Conservation (phyloP, 2,797 vertebrate genomes). For the Esox lucius region DNA sequence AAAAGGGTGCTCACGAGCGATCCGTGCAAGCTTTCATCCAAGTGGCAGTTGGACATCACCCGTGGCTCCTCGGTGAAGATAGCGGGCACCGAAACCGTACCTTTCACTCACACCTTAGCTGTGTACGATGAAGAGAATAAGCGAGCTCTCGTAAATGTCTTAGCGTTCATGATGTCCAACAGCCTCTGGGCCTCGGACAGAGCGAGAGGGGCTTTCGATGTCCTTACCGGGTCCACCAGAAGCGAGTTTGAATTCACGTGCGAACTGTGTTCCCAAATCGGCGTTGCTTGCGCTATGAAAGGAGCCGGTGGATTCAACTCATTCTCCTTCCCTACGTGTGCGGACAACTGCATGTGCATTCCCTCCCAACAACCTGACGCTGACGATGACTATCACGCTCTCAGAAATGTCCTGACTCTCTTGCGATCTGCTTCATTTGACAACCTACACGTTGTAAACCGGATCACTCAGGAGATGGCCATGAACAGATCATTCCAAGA, state of each 20-base stretch:
- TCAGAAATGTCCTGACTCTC: not conserved
- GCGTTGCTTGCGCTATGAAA: not conserved
- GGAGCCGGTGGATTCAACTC: not conserved
- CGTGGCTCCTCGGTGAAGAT: not conserved
- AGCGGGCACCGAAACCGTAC: not conserved
- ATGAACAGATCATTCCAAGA: not conserved
- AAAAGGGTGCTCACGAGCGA: conserved; percentile 11
- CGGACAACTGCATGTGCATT: not conserved
- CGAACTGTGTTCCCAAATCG: not conserved
- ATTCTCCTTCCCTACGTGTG: not conserved
- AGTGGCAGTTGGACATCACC: not conserved
- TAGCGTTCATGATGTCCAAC: conserved; percentile 20
- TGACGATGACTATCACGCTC: not conserved
- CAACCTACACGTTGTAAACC: conserved; percentile 6
- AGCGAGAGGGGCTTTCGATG: conserved; percentile 7
- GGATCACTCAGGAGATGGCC: not conserved
- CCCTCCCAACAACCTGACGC: not conserved
- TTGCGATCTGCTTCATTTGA: conserved; percentile 3
- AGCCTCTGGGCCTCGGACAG: conserved; percentile 17
- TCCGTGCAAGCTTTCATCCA: conserved; percentile 4
- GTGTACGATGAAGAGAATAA: conserved; percentile 5
- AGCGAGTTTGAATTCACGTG: conserved; percentile 7
- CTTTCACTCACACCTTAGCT: not conserved
- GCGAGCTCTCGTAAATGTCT: conserved; percentile 5
- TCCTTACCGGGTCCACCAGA: not conserved